phyloP scores from a whole-genome alignment of 2,113 vertebrate genomes.

The Poecilia latipinna region DNA sequence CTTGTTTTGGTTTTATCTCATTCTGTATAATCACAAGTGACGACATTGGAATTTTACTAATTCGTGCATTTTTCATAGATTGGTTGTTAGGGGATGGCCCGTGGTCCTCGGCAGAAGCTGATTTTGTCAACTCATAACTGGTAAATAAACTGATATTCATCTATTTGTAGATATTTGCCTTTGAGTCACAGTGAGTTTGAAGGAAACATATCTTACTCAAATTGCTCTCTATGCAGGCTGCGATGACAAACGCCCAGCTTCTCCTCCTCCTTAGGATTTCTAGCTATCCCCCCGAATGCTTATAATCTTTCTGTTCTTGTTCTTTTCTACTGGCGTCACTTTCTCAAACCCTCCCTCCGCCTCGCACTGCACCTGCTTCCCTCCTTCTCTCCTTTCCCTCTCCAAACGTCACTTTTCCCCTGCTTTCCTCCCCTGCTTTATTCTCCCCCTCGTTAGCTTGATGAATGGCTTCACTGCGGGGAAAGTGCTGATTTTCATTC shows the following conservation, averaged over 20 bases:
- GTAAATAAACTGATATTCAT: neutral
- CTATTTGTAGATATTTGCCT: neutral
- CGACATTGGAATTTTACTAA: neutral
- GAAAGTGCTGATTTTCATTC: constrained; percentile 96
- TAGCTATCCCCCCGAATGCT: constrained; percentile 60
- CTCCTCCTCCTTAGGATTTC: constrained; percentile 48
- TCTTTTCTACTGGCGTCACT: constrained; percentile 48
- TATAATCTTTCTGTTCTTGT: constrained; percentile 47
- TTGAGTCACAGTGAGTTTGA: neutral
- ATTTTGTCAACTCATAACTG: neutral
- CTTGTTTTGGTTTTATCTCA: neutral
- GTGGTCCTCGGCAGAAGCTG: neutral
- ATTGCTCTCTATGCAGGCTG: constrained; percentile 33
- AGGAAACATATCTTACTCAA: neutral
- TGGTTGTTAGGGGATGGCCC: neutral
- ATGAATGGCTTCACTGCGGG: constrained; percentile 98
- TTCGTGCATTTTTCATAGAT: neutral
- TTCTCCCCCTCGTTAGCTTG: constrained; percentile 92
- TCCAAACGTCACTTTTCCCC: constrained; percentile 67
- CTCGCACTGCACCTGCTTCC: constrained; percentile 67
- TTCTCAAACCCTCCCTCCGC: constrained; percentile 54
- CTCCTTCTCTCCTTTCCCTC: constrained; percentile 57
- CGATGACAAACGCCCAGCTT: constrained; percentile 56
- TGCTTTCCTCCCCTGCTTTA: constrained; percentile 80
- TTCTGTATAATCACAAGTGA: neutral